Conservation (phyloP, 2,797 vertebrate species). For the Cacajao melanocephalus region DNA sequence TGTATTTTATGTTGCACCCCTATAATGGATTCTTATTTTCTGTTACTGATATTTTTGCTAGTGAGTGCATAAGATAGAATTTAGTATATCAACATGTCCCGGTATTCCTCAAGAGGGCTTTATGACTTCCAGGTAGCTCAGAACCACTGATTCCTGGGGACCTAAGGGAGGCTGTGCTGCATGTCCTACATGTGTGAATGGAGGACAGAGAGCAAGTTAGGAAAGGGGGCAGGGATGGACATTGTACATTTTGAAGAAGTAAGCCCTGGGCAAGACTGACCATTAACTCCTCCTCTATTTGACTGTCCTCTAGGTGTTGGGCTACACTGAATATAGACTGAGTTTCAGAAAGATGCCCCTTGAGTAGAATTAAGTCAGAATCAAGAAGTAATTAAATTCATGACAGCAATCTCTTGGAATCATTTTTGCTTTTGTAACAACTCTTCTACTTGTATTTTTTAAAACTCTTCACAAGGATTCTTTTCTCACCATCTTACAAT, state of each 20-base stretch:
- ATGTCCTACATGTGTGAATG: rapidly evolving
- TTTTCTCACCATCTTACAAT: neutral
- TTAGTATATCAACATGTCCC: neutral
- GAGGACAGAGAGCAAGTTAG: neutral
- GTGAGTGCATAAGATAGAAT: neutral
- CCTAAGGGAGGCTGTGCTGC: neutral
- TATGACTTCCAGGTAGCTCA: neutral
- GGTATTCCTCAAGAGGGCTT: neutral
- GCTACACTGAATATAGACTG: rapidly evolving
- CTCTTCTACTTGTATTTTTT: neutral
- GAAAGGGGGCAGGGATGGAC: neutral
- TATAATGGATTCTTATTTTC: neutral
- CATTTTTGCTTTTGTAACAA: neutral
- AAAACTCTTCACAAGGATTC: neutral
- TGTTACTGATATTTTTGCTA: neutral
- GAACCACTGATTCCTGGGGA: neutral
- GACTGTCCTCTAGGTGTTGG: neutral
- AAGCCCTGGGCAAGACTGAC: too few species aligned
- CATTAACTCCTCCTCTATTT: rapidly evolving
- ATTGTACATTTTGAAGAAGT: neutral
- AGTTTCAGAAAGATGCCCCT: neutral
- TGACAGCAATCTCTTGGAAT: neutral
- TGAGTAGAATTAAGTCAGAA: neutral
- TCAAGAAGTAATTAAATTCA: neutral
- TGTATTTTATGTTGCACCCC: neutral